A percentile compares a stretch with the other conserved stretches of the same genome.
Evolutionary conservation across 1,140 invertebrate genomes (phyloP).

Genomic region (Scaptomyza pallida): DNA sequence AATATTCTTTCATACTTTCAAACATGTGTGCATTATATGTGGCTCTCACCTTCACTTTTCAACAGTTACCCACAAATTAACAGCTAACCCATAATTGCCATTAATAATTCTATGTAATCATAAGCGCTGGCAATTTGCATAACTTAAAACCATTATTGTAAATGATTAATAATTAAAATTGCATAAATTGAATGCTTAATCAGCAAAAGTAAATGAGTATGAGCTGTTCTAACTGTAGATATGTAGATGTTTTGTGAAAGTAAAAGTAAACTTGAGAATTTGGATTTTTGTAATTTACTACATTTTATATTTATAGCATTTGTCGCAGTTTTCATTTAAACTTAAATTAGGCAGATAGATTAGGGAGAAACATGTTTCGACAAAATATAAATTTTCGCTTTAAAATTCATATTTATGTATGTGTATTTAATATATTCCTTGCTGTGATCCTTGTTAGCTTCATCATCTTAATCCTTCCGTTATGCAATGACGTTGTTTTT

Average conservation of each 20-base stretch:
- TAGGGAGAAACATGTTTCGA: conserved; percentile 62
- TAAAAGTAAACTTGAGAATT: conserved; percentile 10
- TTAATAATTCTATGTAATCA: conserved; percentile 5
- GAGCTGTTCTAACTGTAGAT: neutral
- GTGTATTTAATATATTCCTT: conserved; percentile 41
- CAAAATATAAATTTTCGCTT: conserved; percentile 66
- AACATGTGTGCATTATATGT: conserved; percentile 1
- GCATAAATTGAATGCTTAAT: conserved; percentile 17
- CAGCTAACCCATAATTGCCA: conserved; percentile 40
- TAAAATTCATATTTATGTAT: conserved; percentile 59
- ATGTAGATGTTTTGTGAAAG: neutral
- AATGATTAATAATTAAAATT: conserved; percentile 24
- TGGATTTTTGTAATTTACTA: conserved; percentile 77
- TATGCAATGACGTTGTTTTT: conserved; percentile 34
- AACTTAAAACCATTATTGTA: conserved; percentile 33
- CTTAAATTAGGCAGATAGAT: conserved; percentile 64
- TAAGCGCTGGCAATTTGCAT: conserved; percentile 33
- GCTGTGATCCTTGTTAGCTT: conserved; percentile 47
- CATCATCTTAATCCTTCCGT: conserved; percentile 29
- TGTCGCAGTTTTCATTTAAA: conserved; percentile 73
- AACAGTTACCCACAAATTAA: conserved; percentile 31
- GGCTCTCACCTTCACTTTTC: conserved; percentile 32
- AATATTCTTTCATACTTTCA: conserved; percentile 12
- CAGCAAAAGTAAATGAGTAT: neutral
- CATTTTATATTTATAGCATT: conserved; percentile 80